Percentiles rank a stretch among this genome's conserved stretches.
These are phyloP conservation scores for Petrosia ficiformis DNA, from an alignment of 37 sponge, comb jelly and placozoan genomes.

Conservation along the genomic window DNA sequence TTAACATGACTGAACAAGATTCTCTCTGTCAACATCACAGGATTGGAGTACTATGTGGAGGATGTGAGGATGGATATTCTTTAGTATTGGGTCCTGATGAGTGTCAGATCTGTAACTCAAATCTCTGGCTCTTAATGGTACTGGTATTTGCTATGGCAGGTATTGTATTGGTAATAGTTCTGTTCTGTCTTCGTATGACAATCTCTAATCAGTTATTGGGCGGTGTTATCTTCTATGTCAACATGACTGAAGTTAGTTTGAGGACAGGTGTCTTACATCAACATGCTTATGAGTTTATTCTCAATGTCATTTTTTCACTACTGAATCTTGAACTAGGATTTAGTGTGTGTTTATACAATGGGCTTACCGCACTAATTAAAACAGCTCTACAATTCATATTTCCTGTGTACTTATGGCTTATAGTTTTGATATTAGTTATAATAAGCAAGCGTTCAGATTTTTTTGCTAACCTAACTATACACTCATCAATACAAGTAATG, in stretches of 20 bases:
- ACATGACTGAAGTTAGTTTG: no score
- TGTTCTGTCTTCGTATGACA: background rate
- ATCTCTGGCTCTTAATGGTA: background rate
- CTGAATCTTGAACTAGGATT: background rate
- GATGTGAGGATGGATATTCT: background rate
- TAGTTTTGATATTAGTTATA: background rate
- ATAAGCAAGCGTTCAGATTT: background rate
- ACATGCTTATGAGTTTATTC: background rate
- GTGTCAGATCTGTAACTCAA: background rate
- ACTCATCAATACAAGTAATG: background rate
- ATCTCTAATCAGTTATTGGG: background rate
- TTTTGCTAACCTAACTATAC: background rate
- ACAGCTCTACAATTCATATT: background rate
- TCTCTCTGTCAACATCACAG: background rate
- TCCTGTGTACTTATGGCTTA: background rate
- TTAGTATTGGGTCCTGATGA: background rate
- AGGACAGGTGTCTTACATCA: background rate
- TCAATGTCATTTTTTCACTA: background rate
- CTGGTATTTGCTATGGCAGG: background rate
- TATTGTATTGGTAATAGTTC: background rate
- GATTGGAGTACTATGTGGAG: background rate
- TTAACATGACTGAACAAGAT: background rate
- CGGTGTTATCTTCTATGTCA: background rate
- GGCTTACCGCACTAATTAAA: background rate
- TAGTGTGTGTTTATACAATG: background rate